Evolutionary conservation across 1,140 invertebrate genomes (phyloP), one percentile per base, ranked within the genome.

Genomic region (Dinoponera quadriceps): DNA sequence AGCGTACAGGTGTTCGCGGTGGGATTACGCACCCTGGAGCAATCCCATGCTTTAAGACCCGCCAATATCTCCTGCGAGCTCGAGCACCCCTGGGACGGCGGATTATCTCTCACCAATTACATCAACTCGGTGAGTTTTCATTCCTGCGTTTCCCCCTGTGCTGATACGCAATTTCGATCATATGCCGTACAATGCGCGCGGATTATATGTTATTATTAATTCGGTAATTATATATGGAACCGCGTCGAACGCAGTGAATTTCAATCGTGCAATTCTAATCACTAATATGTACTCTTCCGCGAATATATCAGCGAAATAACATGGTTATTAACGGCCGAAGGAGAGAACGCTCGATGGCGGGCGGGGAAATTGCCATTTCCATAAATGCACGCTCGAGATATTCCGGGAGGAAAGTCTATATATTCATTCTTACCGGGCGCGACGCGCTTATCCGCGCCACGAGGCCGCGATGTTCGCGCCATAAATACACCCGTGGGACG

Each of bases 61-160:
- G 95, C 96, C 4, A 97, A 97, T 91, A 94, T 97, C 27, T 97
- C 96, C 51, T 97, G 97, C 89, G 96, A 97, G 88, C 94, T 95
- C 27, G 96, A 97, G 91, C 94, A 95, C 82, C 96, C 97, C 0
- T 98, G 97, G 97, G 95, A 96, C 55, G 96, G 96, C 48, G 97
- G 97, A n/a, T 95, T 96, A 55, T 97, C 96, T 84, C 95, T 98
- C 57, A 96, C 97, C 88, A 98, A 98, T 93, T 98, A 97, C 93
- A 96, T 97, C 86, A 96, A 96, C 93, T 95, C 96, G 86, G 96
- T 97, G 92, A 95, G 95, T 94, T 82, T 85, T 16, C 44, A 33
- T 57, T 59, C 84, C 60, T 54, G 33, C 55, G 4, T 51, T 54
- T 77, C 14, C 33, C n/a, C 9, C 18, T 11, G n/a, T 38, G 20